Conservation (phyloP, 2,797 vertebrate species). For the Mus spretus region DNA sequence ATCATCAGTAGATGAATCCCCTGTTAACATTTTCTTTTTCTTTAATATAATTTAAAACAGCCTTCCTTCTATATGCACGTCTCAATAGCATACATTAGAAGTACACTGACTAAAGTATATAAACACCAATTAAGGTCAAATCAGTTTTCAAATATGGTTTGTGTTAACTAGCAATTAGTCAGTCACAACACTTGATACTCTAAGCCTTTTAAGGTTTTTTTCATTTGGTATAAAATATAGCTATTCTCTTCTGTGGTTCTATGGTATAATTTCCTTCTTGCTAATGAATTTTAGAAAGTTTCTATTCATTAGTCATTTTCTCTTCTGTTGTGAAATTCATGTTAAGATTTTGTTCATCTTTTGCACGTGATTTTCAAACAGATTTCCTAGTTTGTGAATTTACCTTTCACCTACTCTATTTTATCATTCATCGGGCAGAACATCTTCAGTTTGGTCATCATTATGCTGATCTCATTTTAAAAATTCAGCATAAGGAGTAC, state of each 20-base stretch:
- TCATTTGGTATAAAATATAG: not conserved
- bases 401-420: not conserved
- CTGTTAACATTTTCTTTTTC: not conserved
- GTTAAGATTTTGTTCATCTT: not conserved
- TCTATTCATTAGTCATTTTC: not conserved
- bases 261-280: not conserved
- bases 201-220: not conserved
- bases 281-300: not conserved
- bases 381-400: not conserved
- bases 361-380: not conserved
- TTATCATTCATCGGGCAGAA: not conserved
- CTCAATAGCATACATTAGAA: not conserved
- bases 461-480: slow-evolving; percentile 10
- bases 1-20: not conserved
- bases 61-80: not conserved
- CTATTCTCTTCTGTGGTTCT: not conserved
- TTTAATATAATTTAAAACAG: not conserved
- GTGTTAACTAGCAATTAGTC: not conserved
- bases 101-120: not conserved
- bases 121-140: not conserved
- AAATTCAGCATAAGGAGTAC: not conserved
- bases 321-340: not conserved
- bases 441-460: not conserved
- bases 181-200: not conserved
- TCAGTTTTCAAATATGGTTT: not conserved